Evolutionary conservation across 2,888 invertebrate species (phyloP), one percentile per base, ranked within the genome.

Genomic region (Hirtodrosophila trivittata): DNA sequence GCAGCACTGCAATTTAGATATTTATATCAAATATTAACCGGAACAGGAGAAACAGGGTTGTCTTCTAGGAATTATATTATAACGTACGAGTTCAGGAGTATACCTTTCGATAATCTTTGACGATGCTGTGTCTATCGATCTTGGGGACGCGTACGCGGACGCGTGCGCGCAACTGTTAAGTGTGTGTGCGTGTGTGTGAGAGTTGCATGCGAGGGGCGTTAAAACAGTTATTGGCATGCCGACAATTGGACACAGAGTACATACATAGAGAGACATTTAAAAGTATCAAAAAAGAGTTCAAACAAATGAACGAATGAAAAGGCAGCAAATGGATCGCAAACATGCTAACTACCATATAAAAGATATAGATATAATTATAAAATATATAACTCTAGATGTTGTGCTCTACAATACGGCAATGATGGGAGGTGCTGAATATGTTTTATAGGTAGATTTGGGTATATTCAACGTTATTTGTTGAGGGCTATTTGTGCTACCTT

Each of bases 401-500:
- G 18, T 30, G 69, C 68, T 69, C 58, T 26, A 8, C 21, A 49
- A 35, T 43, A 51, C 5, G 32, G 51, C 45, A 57, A 64, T 69
- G 69, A 69, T 39, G 32, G 69, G 38, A 30, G 46, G n/a, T n/a
- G n/a, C n/a, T 12, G 25, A 9, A 38, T 28, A 38, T 12, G n/a
- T n/a, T n/a, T n/a, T n/a, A n/a, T n/a, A n/a, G n/a, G n/a, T 30
- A 30, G 28, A 42, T 28, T 39, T 39, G 26, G 41, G 45, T 28
- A 6, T 25, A 4, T 30, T 21, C 13, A 45, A 30, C 35, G 18
- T 25, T n/a, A n/a, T 10, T 59, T 56, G 38, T 25, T 25, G 37
- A 45, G 8, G 59, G n/a, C n/a, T n/a, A n/a, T 47, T 46, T 63
- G 64, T 60, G 68, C 88, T 92, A 96, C 96, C 96, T 96, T 96